Evolutionary conservation across 1,140 invertebrate species (phyloP), one percentile per base, ranked within the genome.

Genomic region (Palaemon carinicauda): DNA sequence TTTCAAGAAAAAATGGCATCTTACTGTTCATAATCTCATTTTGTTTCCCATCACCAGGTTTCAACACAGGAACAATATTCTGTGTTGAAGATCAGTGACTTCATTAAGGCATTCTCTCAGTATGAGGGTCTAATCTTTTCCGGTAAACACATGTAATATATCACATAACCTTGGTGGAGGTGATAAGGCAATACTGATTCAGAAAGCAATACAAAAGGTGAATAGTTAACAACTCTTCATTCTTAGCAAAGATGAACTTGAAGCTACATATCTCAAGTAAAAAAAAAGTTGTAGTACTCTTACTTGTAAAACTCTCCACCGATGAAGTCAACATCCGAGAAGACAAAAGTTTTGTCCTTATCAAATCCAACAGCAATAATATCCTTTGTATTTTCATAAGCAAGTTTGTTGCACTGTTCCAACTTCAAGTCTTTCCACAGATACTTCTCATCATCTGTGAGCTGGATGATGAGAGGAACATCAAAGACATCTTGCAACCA

Each of bases 341-440:
- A 99, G 87, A 99, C 98, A 91, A 99, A 99, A 0, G 99, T 99
- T 90, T 99, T 99, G 2, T 97, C 93, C 0, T 94, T 90, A 92
- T 99, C 96, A 92, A 99, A 99, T n/a, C 98, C 98, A 91, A 97
- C 95, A 15, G 98, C 97, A 89, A 99, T 98, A 77, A 99, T 99
- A 92, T 99, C 98, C 92, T 98, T 99, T 0, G 96, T 95, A 93
- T 99, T 99, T 91, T 97, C 95, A 85, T 94, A 93, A 0, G 97
- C 95, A 91, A 99, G 93, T 91, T 95, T 94, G 56, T 96, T 94
- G 0, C 96, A 95, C 88, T 99, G 95, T 90, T 99, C 98, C 27
- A 99, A 90, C 87, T 95, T 96, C 33, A 99, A 92, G 91, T 99
- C 97, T 92, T 97, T 99, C 98, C 98, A 99, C 90, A 99, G 93